Conservation (phyloP, 2,888 invertebrate species). For the Dynastes maya region DNA sequence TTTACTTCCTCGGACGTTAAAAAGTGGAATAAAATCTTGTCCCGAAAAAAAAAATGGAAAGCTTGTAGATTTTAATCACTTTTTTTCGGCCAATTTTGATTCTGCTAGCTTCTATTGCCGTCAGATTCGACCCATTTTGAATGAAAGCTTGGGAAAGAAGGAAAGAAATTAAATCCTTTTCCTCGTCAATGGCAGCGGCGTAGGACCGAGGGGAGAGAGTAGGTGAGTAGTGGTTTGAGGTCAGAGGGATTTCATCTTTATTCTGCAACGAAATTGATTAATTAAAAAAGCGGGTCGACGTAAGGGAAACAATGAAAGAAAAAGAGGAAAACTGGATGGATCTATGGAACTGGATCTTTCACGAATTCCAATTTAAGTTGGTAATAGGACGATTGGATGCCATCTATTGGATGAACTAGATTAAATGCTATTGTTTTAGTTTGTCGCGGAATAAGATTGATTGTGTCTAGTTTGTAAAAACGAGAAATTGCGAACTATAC, state of each 20-base stretch:
- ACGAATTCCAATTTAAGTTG: conserved; percentile 5
- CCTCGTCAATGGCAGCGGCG: background rate
- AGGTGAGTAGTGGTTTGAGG: too few relatives aligned
- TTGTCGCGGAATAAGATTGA: background rate
- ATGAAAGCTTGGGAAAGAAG: background rate
- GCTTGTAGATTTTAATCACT: conserved; percentile 3
- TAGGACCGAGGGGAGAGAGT: too few relatives aligned
- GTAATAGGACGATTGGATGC: background rate
- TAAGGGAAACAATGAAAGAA: too few relatives aligned
- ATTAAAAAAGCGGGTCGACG: conserved; percentile 1
- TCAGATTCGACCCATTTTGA: background rate
- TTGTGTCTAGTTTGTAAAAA: background rate
- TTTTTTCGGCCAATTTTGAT: background rate
- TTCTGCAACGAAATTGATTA: conserved; percentile 23
- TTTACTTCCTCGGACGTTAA: background rate
- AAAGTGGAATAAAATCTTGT: too few relatives aligned
- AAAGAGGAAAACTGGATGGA: background rate
- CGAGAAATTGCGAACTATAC: background rate
- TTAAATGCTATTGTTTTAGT: conserved; percentile 4
- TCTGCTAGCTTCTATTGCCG: too few relatives aligned
- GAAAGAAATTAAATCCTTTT: conserved; percentile 7
- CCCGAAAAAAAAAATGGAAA: background rate
- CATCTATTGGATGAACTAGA: background rate
- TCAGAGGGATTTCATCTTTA: background rate
- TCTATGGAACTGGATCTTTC: background rate